Percentiles rank a stretch among this genome's conserved stretches.
Evolutionary conservation across 2,888 invertebrate genomes (phyloP).

Genomic region (Lasioglossum calceatum): DNA sequence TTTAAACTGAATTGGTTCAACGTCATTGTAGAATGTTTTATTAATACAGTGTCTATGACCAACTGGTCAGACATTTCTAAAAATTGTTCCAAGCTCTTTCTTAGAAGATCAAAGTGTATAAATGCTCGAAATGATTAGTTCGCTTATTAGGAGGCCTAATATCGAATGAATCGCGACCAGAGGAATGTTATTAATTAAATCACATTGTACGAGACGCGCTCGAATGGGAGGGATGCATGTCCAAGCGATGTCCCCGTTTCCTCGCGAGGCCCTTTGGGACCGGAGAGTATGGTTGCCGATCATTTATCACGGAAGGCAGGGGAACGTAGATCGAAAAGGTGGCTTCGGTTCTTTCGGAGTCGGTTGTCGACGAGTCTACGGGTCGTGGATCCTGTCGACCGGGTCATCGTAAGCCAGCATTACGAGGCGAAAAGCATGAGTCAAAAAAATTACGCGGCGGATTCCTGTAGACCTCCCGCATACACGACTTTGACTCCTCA

Average conservation of each 20-base stretch:
- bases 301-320: constrained; percentile 59
- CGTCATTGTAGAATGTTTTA: neutral
- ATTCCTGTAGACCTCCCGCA: constrained; percentile 83
- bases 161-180: neutral
- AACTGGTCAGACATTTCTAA: neutral
- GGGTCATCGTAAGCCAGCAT: constrained; percentile 77
- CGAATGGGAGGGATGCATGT: constrained; percentile 16
- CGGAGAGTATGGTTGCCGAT: constrained; percentile 58
- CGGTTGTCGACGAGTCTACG: constrained; percentile 69
- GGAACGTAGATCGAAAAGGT: constrained; percentile 54
- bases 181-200: constrained; percentile 47
- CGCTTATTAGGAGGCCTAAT: neutral
- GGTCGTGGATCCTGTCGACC: constrained; percentile 76
- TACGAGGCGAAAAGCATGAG: constrained; percentile 77
- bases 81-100: neutral
- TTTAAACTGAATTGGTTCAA: too few species aligned
- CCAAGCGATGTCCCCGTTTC: constrained; percentile 28
- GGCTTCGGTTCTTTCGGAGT: constrained; percentile 56
- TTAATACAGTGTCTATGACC: too few species aligned
- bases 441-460: constrained; percentile 82
- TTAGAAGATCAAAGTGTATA: neutral
- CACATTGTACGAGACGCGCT: constrained; percentile 42
- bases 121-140: neutral
- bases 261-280: neutral
- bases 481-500: constrained; percentile 50